Evolutionary conservation across 2,797 vertebrate genomes (phyloP), one percentile per base, ranked within the genome.

Genomic region (Bovichtus diacanthus): DNA sequence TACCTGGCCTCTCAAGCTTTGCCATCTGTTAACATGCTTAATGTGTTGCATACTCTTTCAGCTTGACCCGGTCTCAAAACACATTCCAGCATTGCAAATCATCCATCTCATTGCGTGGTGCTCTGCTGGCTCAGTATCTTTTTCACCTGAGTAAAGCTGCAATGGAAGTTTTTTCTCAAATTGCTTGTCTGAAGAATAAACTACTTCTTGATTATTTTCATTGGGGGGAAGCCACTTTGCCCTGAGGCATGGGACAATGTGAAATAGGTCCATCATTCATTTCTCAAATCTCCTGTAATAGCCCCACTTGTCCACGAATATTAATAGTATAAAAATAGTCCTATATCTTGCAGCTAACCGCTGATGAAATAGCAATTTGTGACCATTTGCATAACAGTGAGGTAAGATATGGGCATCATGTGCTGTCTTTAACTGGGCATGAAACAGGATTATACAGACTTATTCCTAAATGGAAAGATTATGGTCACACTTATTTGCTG

Each of bases 211-310:
- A 76, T 87, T 87, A 68, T 82, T 78, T 82, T 77, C 74, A 56
- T 73, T 74, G 19, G 36, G 43, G 61, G 61, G 11, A 67, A 66
- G 70, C 43, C 68, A 47, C 53, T 88, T 83, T 73, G 64, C 75
- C 88, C 70, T 34, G 6, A 72, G 54, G 76, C 69, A n/a, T 55
- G 29, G 64, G 55, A 62, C 55, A 61, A 61, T 89, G 80, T 87
- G 62, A 90, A 93, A 89, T 86, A 53, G 75, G 64, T 83, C 88
- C 85, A 89, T 92, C 82, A 84, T 84, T 90, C 85, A 91, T 90
- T 90, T 88, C 80, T 75, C 76, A 65, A 88, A 85, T 79, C 75
- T 80, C 41, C 56, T 68, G 68, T 72, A 88, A 90, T 55, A 76
- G 44, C 21, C 63, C 31, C 64, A 65, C 62, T 78, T 78, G 63